These are phyloP conservation scores for Copidosoma aretas DNA, from an alignment of 2,888 invertebrate species.

Conservation along the genomic window DNA sequence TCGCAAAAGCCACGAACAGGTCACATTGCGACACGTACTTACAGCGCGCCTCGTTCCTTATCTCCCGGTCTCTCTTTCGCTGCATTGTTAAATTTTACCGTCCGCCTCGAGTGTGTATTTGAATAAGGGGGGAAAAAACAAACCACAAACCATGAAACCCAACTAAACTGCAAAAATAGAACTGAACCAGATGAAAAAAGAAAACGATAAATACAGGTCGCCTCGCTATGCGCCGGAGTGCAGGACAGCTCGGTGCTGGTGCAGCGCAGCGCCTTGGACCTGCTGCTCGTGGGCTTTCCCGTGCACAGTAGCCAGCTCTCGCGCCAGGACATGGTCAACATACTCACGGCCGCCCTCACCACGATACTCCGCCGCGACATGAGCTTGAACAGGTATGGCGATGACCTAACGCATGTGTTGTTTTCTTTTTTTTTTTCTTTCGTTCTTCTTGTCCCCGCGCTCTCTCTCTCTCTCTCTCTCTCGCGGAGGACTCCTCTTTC, in stretches of 20 bases:
- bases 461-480: not conserved
- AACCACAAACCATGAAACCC: too few species aligned
- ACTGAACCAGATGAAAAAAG: too few species aligned
- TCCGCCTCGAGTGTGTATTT: too few species aligned
- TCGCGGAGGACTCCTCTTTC: not conserved
- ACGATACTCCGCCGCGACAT: constrained; percentile 84
- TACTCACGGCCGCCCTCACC: constrained; percentile 76
- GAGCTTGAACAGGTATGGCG: constrained; percentile 79
- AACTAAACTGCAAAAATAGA: too few species aligned
- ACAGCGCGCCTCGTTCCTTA: too few species aligned
- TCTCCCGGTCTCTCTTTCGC: too few species aligned
- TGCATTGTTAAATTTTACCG: too few species aligned
- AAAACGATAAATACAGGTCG: constrained; percentile 64
- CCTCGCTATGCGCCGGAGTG: constrained; percentile 78
- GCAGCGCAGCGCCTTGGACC: constrained; percentile 84
- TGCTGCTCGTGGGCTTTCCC: constrained; percentile 82
- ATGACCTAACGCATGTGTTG: not conserved
- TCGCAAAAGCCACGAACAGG: too few species aligned
- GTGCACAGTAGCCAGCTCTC: constrained; percentile 79
- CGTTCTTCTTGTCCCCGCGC: not conserved
- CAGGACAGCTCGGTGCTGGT: constrained; percentile 83
- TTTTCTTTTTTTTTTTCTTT: too few species aligned
- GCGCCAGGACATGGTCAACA: constrained; percentile 73
- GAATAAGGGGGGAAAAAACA: too few species aligned
- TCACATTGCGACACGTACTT: too few species aligned